Evolutionary conservation across 1,140 invertebrate genomes (phyloP), one percentile per base, ranked within the genome.

Genomic region (Glossosoma conforme): DNA sequence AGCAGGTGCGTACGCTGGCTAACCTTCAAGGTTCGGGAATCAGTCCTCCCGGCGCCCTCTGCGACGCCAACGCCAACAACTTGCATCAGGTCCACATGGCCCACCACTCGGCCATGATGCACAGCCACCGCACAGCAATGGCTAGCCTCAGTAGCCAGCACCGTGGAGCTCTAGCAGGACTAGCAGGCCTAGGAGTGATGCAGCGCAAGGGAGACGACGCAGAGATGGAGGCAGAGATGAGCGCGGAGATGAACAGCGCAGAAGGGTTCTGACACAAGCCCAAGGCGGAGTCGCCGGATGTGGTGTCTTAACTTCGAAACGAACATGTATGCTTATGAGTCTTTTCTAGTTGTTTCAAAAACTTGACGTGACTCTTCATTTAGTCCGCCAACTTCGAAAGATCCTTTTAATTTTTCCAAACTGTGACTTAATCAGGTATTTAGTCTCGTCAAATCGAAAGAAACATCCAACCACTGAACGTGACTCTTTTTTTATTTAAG

Each of bases 261-360:
- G 56, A 58, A 38, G 51, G 50, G 35, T 58, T 58, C 52, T 58
- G 56, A 58, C 56, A 57, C 21, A 49, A 44, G 32, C 24, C 44
- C 20, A 57, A 52, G 43, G 37, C 49, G 19, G 54, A 57, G 20
- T 44, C 54, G 3, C 41, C 44, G 8, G 54, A 57, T 21, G 44
- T 52, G 14, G 37, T 57, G 14, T 40, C 54, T n/a, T n/a, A n/a
- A n/a, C n/a, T n/a, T n/a, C n/a, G n/a, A n/a, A n/a, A n/a, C n/a
- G n/a, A n/a, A n/a, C n/a, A n/a, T n/a, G n/a, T n/a, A n/a, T n/a
- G n/a, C n/a, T n/a, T n/a, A n/a, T n/a, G n/a, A n/a, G n/a, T n/a
- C n/a, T n/a, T n/a, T n/a, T n/a, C n/a, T n/a, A n/a, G n/a, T n/a
- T n/a, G n/a, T n/a, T n/a, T n/a, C n/a, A n/a, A n/a, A n/a, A n/a